Conservation (phyloP, 2,113 vertebrate species). For the Motacilla alba region DNA sequence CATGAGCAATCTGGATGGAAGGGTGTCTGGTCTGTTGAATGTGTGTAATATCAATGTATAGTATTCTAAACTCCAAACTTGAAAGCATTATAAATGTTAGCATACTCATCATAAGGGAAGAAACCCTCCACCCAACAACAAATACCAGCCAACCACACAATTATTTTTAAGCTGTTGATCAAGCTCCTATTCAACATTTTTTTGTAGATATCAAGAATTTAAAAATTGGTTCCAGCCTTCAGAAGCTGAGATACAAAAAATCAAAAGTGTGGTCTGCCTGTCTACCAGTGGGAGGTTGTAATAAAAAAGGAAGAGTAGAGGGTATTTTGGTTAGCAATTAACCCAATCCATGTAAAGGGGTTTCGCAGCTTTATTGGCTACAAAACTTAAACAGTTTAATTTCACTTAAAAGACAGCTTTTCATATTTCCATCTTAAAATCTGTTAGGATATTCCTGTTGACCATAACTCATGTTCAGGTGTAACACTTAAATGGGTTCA, state of each 20-base stretch:
- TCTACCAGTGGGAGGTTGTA: background rate
- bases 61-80: background rate
- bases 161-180: background rate
- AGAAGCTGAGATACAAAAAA: background rate
- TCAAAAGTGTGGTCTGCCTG: background rate
- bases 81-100: background rate
- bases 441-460: background rate
- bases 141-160: background rate
- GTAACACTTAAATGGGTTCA: background rate
- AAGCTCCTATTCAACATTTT: background rate
- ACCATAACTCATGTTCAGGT: background rate
- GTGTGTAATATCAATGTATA: background rate
- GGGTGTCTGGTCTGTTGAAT: background rate
- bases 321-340: background rate
- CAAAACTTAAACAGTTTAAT: background rate
- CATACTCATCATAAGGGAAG: background rate
- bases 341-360: accelerated
- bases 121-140: accelerated
- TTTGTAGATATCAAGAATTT: background rate
- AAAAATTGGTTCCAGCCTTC: background rate
- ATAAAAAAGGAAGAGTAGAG: background rate
- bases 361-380: background rate
- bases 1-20: background rate
- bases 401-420: background rate
- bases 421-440: background rate